Base-by-base conservation (phyloP, 2,797 vertebrate species). In the Lemur catta region DNA sequence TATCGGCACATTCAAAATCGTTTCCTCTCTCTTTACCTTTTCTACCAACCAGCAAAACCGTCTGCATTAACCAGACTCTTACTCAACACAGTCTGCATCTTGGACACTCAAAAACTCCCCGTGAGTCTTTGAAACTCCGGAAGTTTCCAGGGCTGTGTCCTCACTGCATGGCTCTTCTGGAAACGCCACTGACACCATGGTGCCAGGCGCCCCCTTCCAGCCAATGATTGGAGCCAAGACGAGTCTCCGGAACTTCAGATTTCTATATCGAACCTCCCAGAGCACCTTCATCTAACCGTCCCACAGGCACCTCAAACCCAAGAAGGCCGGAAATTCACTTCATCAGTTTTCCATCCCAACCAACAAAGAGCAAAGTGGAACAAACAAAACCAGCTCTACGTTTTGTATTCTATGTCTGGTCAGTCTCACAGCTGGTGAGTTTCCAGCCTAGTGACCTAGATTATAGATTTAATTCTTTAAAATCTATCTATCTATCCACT, bases 151-250 rank as follows among this genome's bases (percentile, higher is more conserved):
- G 20, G 17, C 43, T 43, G 4, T 7, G 28, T 63, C 55, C 46
- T 90, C 10, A 18, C 1, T 6, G 26, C 11, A 10, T 1, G 6
- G 2, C 9, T 46, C 30, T 76, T 38, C n/a, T 4, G 26, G 52
- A 4, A 9, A 30, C 7, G 35, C 12, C 35, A 7, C 17, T 0
- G 0, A 50, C 14, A 17, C 12, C 17, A 0, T 0, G 41, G 41
- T 0, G 0, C 85, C n/a, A 43, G 10, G 55, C 0, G 2, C 28
- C 26, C 0, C 0, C 0, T 50, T 78, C 2, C 15, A 46, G 22
- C 33, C 24, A 0, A 9, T 14, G 48, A 48, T 63, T 80, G 81
- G 18, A 50, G 55, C 43, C 10, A 30, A 81, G 38, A 26, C 4
- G 3, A 38, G 67, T 72, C 35, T 67, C n/a, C 33, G 59, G 82